Base-by-base conservation (phyloP, 2,888 invertebrate genomes). In the Microctonus brassicae region DNA sequence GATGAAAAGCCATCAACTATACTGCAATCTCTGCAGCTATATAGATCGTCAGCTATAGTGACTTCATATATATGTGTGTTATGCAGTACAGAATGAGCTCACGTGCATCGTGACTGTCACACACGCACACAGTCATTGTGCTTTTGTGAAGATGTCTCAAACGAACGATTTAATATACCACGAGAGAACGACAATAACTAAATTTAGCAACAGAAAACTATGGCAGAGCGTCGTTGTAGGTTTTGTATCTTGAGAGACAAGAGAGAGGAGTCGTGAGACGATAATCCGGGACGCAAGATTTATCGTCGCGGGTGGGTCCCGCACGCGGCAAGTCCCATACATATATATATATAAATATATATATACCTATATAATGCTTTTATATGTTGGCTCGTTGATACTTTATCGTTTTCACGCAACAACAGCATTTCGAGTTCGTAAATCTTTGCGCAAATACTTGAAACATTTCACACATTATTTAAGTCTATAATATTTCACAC, bases 111-210 rank as follows among this genome's bases (percentile, higher is more conserved):
- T 61, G 61, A 61, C 61, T 22, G 22, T 33, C 34, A 34, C 33
- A 20, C 36, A 61, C 34, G 39, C 39, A 42, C 39, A 63, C 63
- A 63, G 42, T 42, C 63, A 39, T 63, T 66, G 34, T 66, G 47
- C 36, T 66, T 61, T 61, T 62, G 55, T 53, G 77, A 80, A 81
- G 79, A 80, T 79, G 76, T 80, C 79, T 80, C 77, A 79, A 81
- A 64, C 79, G 57, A n/a, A 76, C 79, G 80, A 82, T 81, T 81
- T 79, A 80, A 80, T 80, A 68, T 66, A 71, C 77, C 76, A 78
- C 77, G 76, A 63, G 20, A 47, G 62, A 65, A 79, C 76, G 82
- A 82, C 82, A 82, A 83, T 81, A 76, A 81, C 81, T 83, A 83
- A 82, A 83, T 81, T 81, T 82, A 81, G 79, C 79, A 63, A 73